Evolutionary conservation across 2,113 vertebrate genomes (phyloP), one percentile per base, ranked within the genome.

Genomic region (Excalfactoria chinensis): DNA sequence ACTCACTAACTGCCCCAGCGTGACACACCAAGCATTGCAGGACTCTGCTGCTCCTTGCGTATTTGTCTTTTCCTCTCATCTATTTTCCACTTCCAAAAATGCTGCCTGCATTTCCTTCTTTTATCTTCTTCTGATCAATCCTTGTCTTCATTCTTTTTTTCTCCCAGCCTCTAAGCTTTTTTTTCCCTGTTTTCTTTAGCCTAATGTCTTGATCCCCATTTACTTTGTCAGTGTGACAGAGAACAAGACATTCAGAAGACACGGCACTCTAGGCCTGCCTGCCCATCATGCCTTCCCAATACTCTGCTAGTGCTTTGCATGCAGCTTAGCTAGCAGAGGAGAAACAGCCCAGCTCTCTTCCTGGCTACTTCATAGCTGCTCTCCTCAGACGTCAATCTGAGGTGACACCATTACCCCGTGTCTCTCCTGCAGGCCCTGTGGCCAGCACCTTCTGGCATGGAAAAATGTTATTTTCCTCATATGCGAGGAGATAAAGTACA

Each of bases 381-480:
- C 22, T 28, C 63, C 35, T 9, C 34, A 44, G 35, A 76, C 22
- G 15, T 17, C 22, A 62, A 41, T 56, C 7, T 22, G 21, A 48
- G 21, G 46, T 22, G 46, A 34, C 72, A 46, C 14, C 41, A 49
- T 4, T 46, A 51, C 35, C 16, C 25, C 32, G 3, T 37, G 56
- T 20, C 41, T n/a, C 40, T n/a, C 30, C 40, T 0, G 0, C 10
- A 63, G 43, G 4, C 46, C 20, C 46, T 30, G 19, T 37, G n/a
- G 68, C 0, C 21, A 67, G 46, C 26, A 67, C 35, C n/a, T 51
- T 81, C 63, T 13, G 21, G 71, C 32, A 77, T 40, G 48, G 34
- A 72, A 12, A 63, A 63, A 73, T 1, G 0, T 26, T 26, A 23
- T 17, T 51, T 44, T 71, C 51, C 40, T 76, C 22, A 28, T 30